These are phyloP conservation scores for Patella pellucida DNA, from an alignment of 2,888 invertebrate species.

Conservation along the genomic window DNA sequence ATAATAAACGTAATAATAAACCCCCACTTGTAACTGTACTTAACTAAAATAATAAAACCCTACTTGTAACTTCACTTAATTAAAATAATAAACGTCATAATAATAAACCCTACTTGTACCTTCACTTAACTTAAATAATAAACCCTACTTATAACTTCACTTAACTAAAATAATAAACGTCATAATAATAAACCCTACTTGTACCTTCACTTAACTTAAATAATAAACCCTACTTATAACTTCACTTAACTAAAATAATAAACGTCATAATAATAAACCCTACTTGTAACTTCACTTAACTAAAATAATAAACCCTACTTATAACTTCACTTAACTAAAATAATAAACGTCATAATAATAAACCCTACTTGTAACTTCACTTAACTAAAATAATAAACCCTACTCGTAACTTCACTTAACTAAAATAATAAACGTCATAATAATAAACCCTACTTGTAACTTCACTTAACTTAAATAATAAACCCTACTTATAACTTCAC, in stretches of 20 bases:
- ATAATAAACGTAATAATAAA: background rate
- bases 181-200: background rate
- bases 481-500: constrained; percentile 16
- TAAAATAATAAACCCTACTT: constrained; percentile 16
- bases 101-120: constrained; percentile 9
- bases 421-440: background rate
- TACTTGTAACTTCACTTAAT: constrained; percentile 21
- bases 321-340: constrained; percentile 25
- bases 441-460: constrained; percentile 14
- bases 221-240: constrained; percentile 10
- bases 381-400: constrained; percentile 21
- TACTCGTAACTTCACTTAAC: constrained; percentile 21
- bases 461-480: constrained; percentile 20
- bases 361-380: constrained; percentile 16
- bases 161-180: constrained; percentile 19
- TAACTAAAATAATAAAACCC: constrained; percentile 20
- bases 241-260: constrained; percentile 21
- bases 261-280: too few species aligned
- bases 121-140: constrained; percentile 20
- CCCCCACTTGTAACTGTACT: constrained; percentile 18
- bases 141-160: constrained; percentile 16
- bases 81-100: background rate
- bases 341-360: too few species aligned
- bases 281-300: constrained; percentile 23
- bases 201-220: constrained; percentile 24